A percentile compares a stretch with the other conserved stretches of the same genome.
phyloP scores from a whole-genome alignment of 2,797 vertebrate species.

The Parotocinclus haroldoi region DNA sequence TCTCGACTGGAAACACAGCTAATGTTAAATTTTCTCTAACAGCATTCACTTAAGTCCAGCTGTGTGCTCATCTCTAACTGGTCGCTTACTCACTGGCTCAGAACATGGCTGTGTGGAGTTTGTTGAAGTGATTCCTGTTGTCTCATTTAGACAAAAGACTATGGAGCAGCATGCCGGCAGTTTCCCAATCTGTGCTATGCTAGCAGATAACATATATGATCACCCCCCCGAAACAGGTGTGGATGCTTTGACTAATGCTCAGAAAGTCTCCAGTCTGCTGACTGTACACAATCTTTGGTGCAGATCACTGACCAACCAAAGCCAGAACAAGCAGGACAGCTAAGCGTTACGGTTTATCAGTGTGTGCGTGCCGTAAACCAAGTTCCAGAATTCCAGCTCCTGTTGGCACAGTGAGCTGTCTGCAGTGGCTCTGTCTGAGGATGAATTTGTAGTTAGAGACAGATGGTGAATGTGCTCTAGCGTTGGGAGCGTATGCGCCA shows the following conservation, averaged over 20 bases:
- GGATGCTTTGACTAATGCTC: conserved; percentile 48
- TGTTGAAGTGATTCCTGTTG: conserved; percentile 27
- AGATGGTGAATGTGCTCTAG: conserved; percentile 53
- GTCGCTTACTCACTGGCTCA: conserved; percentile 26
- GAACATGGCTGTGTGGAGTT: conserved; percentile 11
- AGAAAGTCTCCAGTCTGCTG: conserved; percentile 47
- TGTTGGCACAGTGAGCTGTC: conserved; percentile 37
- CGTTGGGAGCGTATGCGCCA: conserved; percentile 35
- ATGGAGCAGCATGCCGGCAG: conserved; percentile 27
- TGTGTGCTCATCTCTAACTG: conserved; percentile 14
- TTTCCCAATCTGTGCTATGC: conserved; percentile 36
- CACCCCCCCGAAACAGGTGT: conserved; percentile 43
- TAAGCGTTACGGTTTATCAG: conserved; percentile 28
- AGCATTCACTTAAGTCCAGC: conserved; percentile 19
- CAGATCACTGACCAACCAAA: conserved; percentile 50
- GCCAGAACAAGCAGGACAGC: conserved; percentile 12
- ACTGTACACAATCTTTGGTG: conserved; percentile 44
- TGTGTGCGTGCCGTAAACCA: conserved; percentile 4
- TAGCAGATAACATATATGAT: conserved; percentile 37
- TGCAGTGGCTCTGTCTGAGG: conserved; percentile 43
- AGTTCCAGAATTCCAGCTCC: conserved; percentile 22
- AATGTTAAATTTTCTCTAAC: not conserved
- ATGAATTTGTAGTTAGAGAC: conserved; percentile 55
- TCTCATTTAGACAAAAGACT: conserved; percentile 36
- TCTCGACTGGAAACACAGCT: no score